Percentiles rank a stretch among this genome's conserved stretches.
Evolutionary conservation across 1,140 invertebrate species (phyloP).

Genomic region (Centruroides sculpturatus): DNA sequence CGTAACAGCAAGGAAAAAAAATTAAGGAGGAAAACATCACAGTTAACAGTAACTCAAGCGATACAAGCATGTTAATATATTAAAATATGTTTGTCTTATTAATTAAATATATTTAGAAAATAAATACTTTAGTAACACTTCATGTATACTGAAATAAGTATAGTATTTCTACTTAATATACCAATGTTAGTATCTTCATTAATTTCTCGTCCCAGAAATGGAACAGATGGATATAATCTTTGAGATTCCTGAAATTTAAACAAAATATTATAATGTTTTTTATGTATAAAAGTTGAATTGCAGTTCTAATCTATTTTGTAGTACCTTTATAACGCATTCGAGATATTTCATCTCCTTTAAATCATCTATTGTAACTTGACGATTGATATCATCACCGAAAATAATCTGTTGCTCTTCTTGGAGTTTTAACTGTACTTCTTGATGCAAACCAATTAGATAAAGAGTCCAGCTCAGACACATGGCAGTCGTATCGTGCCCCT

Average conservation of each 20-base stretch:
- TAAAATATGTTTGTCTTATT: too few relatives aligned
- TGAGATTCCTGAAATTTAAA: slow-evolving; percentile 18
- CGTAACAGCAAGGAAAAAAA: too few relatives aligned
- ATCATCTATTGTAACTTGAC: slow-evolving; percentile 30
- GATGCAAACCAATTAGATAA: slow-evolving; percentile 45
- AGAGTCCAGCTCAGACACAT: slow-evolving; percentile 52
- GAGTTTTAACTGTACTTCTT: slow-evolving; percentile 41
- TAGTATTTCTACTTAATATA: slow-evolving; percentile 6
- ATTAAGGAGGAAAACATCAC: too few relatives aligned
- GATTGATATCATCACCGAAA: slow-evolving; percentile 24
- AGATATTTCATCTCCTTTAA: slow-evolving; percentile 46
- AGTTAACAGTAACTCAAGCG: too few relatives aligned
- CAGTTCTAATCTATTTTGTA: too few relatives aligned
- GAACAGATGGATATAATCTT: slow-evolving; percentile 32
- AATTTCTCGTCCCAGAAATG: slow-evolving; percentile 26
- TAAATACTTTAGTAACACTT: too few relatives aligned
- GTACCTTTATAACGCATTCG: slow-evolving; percentile 49
- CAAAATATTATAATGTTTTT: too few relatives aligned
- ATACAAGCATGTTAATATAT: too few relatives aligned
- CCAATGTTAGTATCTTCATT: slow-evolving; percentile 27
- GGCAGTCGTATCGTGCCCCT: slow-evolving; percentile 43
- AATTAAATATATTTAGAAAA: too few relatives aligned
- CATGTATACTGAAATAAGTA: too few relatives aligned
- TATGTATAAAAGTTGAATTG: too few relatives aligned
- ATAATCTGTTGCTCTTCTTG: slow-evolving; percentile 28